Conservation (phyloP, 2,888 invertebrate species). For the Lasioglossum oenotherae region DNA sequence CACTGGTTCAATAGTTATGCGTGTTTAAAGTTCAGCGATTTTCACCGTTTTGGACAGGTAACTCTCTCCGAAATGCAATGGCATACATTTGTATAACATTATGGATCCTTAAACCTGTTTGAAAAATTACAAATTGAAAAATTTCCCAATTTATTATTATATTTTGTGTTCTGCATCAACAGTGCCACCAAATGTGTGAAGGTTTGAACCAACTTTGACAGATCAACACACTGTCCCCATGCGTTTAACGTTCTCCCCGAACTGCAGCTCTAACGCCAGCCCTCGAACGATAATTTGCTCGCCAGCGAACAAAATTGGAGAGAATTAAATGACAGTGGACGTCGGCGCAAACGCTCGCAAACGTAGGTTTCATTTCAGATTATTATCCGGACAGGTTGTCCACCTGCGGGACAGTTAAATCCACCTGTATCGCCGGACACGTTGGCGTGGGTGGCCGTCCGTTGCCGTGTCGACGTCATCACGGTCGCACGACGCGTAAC, state of each 20-base stretch:
- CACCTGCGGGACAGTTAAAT: constrained; percentile 67
- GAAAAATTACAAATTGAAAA: too few species aligned
- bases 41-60: too few species aligned
- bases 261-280: neutral
- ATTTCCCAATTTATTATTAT: neutral
- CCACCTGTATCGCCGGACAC: constrained; percentile 68
- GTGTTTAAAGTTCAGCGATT: too few species aligned
- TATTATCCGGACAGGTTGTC: neutral
- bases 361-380: neutral
- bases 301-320: neutral
- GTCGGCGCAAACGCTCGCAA: neutral
- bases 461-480: neutral
- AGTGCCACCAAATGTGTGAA: neutral
- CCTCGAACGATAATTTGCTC: neutral
- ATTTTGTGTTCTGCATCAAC: neutral
- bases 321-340: neutral
- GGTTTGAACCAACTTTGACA: neutral
- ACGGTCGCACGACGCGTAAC: constrained; percentile 11
- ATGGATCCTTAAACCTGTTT: too few species aligned
- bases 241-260: neutral
- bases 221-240: neutral
- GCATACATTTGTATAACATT: neutral
- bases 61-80: too few species aligned
- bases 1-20: too few species aligned
- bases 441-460: constrained; percentile 7